Evolutionary conservation across 2,888 invertebrate genomes (phyloP).

Genomic region (Phortica okadai): DNA sequence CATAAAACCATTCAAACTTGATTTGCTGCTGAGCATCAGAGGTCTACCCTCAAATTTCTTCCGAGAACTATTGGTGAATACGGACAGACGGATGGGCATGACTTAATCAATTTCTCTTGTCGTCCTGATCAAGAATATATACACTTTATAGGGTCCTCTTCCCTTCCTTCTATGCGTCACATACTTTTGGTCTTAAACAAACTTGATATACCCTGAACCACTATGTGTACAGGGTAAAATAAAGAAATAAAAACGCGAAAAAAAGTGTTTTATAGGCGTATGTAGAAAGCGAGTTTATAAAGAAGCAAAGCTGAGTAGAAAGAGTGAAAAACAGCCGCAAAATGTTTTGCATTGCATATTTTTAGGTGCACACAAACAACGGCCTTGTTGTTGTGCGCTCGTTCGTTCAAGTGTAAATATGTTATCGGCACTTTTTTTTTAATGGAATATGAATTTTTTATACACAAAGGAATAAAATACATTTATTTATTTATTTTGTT

Average conservation of each 20-base stretch:
- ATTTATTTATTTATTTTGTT: neutral
- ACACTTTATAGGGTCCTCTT: too few species aligned
- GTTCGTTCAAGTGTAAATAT: slow-evolving; percentile 60
- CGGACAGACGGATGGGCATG: too few species aligned
- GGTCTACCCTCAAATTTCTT: too few species aligned
- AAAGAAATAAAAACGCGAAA: slow-evolving; percentile 15
- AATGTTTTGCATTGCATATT: slow-evolving; percentile 64
- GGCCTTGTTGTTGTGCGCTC: slow-evolving; percentile 43
- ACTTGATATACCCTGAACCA: too few species aligned
- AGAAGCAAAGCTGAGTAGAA: neutral
- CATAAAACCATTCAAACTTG: too few species aligned
- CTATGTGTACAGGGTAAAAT: neutral
- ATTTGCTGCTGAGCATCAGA: too few species aligned
- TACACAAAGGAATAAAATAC: neutral
- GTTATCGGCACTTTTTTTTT: slow-evolving; percentile 58
- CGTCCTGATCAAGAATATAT: too few species aligned
- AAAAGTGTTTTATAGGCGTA: neutral
- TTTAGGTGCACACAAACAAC: slow-evolving; percentile 48
- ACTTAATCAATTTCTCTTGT: too few species aligned
- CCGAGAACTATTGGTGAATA: too few species aligned
- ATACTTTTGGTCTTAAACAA: too few species aligned
- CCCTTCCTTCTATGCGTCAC: too few species aligned
- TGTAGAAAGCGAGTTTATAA: too few species aligned
- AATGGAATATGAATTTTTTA: slow-evolving; percentile 52
- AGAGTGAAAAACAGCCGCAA: slow-evolving; percentile 45